Conservation (phyloP, 2,888 invertebrate genomes). For the Perizoma flavofasciatum region DNA sequence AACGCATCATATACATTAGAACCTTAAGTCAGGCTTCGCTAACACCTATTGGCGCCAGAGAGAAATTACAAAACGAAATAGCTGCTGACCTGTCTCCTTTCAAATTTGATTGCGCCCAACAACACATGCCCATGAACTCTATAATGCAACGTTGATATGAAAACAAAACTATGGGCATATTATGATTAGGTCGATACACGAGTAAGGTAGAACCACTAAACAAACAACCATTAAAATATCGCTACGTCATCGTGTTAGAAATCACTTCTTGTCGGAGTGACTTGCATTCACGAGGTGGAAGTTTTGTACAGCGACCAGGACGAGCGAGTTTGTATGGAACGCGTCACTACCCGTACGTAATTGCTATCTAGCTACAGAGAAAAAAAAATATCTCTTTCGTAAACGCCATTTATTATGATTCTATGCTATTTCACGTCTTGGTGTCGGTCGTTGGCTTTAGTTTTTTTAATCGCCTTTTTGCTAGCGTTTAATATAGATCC, state of each 20-base stretch:
- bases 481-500: too few species aligned
- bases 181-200: constrained; percentile 83
- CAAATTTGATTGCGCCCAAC: constrained; percentile 82
- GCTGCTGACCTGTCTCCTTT: constrained; percentile 78
- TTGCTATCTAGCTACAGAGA: too few species aligned
- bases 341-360: background rate
- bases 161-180: constrained; percentile 83
- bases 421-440: too few species aligned
- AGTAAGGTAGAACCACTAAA: constrained; percentile 83
- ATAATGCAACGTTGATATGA: constrained; percentile 81
- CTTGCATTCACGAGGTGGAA: constrained; percentile 62
- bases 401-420: too few species aligned
- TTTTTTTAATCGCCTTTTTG: too few species aligned
- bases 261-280: constrained; percentile 82
- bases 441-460: too few species aligned
- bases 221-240: constrained; percentile 81
- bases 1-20: constrained; percentile 53
- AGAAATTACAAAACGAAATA: constrained; percentile 72
- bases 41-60: constrained; percentile 78
- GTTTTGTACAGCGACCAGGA: constrained; percentile 61
- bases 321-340: constrained; percentile 1
- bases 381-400: too few species aligned
- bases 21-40: constrained; percentile 58
- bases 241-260: constrained; percentile 79
- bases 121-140: constrained; percentile 83